Base-by-base conservation (phyloP, 1,140 invertebrate species). In the Aradophagus sp. region DNA sequence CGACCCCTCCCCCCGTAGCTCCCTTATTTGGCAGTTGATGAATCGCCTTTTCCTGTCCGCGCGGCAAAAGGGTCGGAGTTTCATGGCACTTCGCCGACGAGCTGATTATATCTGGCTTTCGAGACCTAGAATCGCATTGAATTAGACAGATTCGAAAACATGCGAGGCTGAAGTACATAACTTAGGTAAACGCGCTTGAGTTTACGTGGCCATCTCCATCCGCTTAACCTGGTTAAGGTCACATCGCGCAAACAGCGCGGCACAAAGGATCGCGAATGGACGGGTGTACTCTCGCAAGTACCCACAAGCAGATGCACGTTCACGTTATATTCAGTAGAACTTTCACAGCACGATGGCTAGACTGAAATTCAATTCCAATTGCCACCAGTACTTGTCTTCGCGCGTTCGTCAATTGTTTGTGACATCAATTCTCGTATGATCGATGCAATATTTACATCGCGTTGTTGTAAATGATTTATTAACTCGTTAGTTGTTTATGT, bases 221-320 rank as follows among this genome's bases (percentile, higher is more conserved):
- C 42, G 39, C 65, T 68, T 68, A 68, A 62, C 50, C 56, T 48
- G 52, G 50, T 62, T 70, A 70, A 70, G 66, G 58, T 58, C 23
- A 52, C 35, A 45, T 20, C 20, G 14, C 5, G 32, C 66, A 69
- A 62, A 69, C 66, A 69, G 34, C 13, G 15, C 41, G 20, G 10
- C 44, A 69, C 66, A 69, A 69, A 69, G 66, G 66, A 41, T 41
- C 42, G 35, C 27, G 44, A 55, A 62, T 48, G 34, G 56, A 50
- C 66, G 62, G 41, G 50, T 62, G 62, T 48, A 48, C 48, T 7
- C 53, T 68, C 34, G 29, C 17, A 59, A 52, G 39, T 27, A 47
- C n/a, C n/a, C 34, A 39, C 53, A 67, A 67, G 31, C 11, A 47
- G 63, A 67, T 67, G 58, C 58, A 53, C 55, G 53, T 68, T 68